These are phyloP conservation scores for Danaus chrysippus DNA, from an alignment of 2,888 invertebrate genomes.

Conservation along the genomic window DNA sequence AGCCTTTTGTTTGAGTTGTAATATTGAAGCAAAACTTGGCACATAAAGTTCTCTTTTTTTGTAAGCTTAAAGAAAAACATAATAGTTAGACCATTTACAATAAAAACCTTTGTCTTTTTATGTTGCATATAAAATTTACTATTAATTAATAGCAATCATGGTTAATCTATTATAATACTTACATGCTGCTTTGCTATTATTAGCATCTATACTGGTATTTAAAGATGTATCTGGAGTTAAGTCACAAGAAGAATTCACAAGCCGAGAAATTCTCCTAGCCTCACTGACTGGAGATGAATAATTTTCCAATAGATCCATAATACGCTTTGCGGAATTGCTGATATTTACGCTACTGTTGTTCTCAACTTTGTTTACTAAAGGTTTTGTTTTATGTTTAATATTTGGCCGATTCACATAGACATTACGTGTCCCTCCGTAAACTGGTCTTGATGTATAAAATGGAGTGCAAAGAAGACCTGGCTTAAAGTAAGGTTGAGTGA, in stretches of 20 bases:
- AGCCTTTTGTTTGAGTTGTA: constrained; percentile 79
- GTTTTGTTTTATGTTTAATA: constrained; percentile 46
- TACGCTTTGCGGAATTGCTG: constrained; percentile 87
- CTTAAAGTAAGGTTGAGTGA: constrained; percentile 56
- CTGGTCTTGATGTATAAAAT: constrained; percentile 86
- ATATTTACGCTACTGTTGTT: constrained; percentile 54
- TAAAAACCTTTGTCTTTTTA: too few species aligned
- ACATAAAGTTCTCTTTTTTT: constrained; percentile 77
- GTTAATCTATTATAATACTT: constrained; percentile 27
- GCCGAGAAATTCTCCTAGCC: constrained; percentile 85
- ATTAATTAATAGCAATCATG: background rate
- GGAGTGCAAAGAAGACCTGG: constrained; percentile 76
- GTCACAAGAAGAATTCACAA: constrained; percentile 35
- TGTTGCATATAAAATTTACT: too few species aligned
- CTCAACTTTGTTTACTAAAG: constrained; percentile 44
- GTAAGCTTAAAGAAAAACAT: constrained; percentile 43
- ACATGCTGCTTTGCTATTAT: constrained; percentile 24
- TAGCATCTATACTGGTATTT: constrained; percentile 11
- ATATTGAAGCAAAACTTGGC: constrained; percentile 80
- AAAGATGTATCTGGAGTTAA: constrained; percentile 28
- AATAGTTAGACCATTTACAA: constrained; percentile 12
- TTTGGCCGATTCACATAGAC: constrained; percentile 73
- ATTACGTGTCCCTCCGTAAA: constrained; percentile 85
- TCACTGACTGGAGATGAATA: constrained; percentile 90
- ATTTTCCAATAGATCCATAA: constrained; percentile 88